These are phyloP conservation scores for Brachionus sp. DNA, from an alignment of 1,140 invertebrate species.

Conservation along the genomic window DNA sequence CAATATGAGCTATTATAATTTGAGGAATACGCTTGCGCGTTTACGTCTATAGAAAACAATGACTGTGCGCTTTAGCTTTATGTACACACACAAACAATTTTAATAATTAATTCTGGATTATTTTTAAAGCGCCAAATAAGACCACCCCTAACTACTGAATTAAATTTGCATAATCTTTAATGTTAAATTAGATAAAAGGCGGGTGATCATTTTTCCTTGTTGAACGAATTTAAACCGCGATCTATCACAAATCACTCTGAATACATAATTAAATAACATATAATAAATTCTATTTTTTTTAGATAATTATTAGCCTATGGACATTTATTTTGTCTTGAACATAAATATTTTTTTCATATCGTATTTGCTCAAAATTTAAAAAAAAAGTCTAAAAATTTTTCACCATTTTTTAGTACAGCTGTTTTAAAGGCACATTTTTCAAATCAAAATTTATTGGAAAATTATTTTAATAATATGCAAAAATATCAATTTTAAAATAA, in stretches of 20 bases:
- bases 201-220: neutral
- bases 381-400: too few relatives aligned
- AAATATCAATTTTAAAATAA: too few relatives aligned
- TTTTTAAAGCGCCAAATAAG: neutral
- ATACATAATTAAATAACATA: neutral
- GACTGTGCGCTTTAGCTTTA: neutral
- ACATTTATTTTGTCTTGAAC: neutral
- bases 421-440: too few relatives aligned
- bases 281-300: neutral
- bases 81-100: neutral
- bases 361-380: too few relatives aligned
- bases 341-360: too few relatives aligned
- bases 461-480: too few relatives aligned
- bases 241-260: neutral
- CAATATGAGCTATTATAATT: constrained; percentile 2
- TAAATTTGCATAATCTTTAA: neutral
- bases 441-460: too few relatives aligned
- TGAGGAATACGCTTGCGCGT: too few relatives aligned
- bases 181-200: neutral
- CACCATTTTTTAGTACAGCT: too few relatives aligned
- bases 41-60: neutral
- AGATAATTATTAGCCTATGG: neutral
- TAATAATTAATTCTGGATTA: neutral
- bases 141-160: neutral
- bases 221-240: neutral